Evolutionary conservation across 2,888 invertebrate species (phyloP).

Genomic region (Zonitis immaculata): DNA sequence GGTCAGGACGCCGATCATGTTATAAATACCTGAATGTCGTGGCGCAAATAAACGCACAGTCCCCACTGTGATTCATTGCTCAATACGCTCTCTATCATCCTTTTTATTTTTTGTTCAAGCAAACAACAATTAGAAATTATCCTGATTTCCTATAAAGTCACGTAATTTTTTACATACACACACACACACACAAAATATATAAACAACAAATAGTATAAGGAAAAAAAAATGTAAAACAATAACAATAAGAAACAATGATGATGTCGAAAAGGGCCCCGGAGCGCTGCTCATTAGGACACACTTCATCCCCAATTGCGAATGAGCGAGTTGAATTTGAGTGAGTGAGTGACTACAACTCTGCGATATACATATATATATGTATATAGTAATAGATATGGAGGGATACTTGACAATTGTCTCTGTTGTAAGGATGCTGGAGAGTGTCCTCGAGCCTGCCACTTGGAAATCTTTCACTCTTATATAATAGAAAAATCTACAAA

Average conservation of each 20-base stretch:
- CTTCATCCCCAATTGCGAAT: no score
- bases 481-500: no score
- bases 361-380: no score
- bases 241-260: conserved; percentile 23
- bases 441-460: conserved; percentile 23
- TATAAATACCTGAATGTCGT: conserved; percentile 21
- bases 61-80: background rate
- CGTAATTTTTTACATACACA: no score
- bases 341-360: conserved; percentile 22
- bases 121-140: no score
- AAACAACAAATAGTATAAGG: no score
- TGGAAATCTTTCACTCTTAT: conserved; percentile 1
- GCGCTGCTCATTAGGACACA: conserved; percentile 44
- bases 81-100: no score
- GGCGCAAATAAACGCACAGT: conserved; percentile 4
- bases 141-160: no score
- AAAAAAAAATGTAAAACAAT: no score
- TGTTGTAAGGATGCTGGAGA: conserved; percentile 5
- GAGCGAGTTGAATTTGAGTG: no score
- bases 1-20: conserved; percentile 16
- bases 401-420: conserved; percentile 42
- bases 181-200: no score
- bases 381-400: conserved; percentile 19
- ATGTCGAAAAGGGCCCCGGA: conserved; percentile 26
- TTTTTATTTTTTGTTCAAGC: no score